phyloP scores from a whole-genome alignment of 2,113 vertebrate genomes.

The Protobothrops flavoviridis region DNA sequence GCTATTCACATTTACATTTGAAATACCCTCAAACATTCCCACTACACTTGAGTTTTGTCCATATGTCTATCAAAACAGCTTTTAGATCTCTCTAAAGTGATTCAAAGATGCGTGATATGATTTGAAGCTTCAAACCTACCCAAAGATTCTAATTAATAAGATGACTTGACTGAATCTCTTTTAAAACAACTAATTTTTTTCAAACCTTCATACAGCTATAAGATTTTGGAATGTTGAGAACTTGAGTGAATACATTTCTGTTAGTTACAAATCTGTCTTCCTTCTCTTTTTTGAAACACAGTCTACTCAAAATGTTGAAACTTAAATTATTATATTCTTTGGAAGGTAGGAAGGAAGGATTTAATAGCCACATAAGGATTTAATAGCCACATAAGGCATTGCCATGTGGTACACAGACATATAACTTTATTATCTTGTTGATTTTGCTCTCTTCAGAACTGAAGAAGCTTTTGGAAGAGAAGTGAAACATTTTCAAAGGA shows the following conservation, averaged over 20 bases:
- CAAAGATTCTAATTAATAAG: neutral
- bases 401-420: neutral
- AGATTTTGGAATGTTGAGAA: neutral
- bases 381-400: neutral
- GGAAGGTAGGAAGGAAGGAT: neutral
- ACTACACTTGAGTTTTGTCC: neutral
- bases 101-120: neutral
- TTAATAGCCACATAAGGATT: neutral
- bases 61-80: neutral
- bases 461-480: neutral
- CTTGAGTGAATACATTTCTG: neutral
- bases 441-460: neutral
- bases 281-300: neutral
- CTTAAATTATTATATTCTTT: neutral
- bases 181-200: neutral
- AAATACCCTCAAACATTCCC: neutral
- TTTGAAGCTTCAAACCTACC: neutral
- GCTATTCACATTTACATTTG: neutral
- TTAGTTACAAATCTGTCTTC: neutral
- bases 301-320: neutral
- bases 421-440: neutral
- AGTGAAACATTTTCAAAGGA: neutral
- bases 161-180: neutral
- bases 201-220: neutral
- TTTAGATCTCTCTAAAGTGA: neutral